Conservation (phyloP, 2,888 invertebrate genomes). For the Thyatira batis region DNA sequence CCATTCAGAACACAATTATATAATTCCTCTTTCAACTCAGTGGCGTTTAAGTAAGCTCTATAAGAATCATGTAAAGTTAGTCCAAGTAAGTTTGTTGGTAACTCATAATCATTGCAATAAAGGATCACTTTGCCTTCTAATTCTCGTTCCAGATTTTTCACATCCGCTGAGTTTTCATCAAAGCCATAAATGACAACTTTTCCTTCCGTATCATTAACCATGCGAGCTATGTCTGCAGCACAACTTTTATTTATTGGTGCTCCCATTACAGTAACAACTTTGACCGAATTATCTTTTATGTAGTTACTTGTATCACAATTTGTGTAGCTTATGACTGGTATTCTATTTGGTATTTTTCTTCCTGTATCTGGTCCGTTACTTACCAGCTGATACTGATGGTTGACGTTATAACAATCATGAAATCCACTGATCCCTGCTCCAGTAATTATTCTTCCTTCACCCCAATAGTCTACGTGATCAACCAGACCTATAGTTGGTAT, state of each 20-base stretch:
- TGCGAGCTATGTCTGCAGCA: conserved; percentile 49
- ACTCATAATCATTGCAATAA: conserved; percentile 27
- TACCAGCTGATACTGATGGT: conserved; percentile 44
- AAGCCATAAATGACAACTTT: conserved; percentile 44
- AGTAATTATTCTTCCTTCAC: conserved; percentile 41
- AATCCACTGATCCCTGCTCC: conserved; percentile 36
- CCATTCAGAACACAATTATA: conserved; percentile 22
- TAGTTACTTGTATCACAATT: conserved; percentile 47
- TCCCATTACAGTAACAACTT: conserved; percentile 45
- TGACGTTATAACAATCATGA: conserved; percentile 46
- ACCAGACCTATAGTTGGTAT: conserved; percentile 17
- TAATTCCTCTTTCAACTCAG: conserved; percentile 27
- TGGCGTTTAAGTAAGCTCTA: conserved; percentile 35
- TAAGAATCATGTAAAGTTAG: conserved; percentile 34
- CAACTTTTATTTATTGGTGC: conserved; percentile 51
- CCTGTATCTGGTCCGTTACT: conserved; percentile 43
- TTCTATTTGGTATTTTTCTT: conserved; percentile 51
- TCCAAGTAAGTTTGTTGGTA: conserved; percentile 26
- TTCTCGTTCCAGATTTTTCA: conserved; percentile 32
- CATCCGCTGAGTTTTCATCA: conserved; percentile 23
- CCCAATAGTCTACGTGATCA: conserved; percentile 55
- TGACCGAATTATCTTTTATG: conserved; percentile 42
- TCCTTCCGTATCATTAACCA: conserved; percentile 38
- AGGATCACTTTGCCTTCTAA: conserved; percentile 28
- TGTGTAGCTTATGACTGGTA: conserved; percentile 41